Percentiles rank a stretch among this genome's conserved stretches.
These are phyloP conservation scores for Calvadosia cruxmelitensis DNA, from an alignment of 30 jellyfish, hydroid and myxozoan species.

Conservation along the genomic window DNA sequence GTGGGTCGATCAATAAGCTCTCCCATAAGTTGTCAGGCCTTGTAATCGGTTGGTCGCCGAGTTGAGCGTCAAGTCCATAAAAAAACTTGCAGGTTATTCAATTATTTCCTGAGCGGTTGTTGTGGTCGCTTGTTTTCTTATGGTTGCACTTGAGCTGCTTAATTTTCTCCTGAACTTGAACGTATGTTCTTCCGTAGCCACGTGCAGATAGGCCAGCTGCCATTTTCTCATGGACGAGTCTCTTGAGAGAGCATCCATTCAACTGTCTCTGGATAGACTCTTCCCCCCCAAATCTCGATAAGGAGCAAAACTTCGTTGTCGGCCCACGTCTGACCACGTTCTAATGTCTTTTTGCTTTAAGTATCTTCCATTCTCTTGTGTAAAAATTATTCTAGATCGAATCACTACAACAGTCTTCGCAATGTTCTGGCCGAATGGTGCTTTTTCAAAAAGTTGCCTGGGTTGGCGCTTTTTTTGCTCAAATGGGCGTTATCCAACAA, in stretches of 20 bases:
- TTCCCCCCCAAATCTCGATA: slow-evolving; percentile 32
- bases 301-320: slow-evolving; percentile 10
- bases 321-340: slow-evolving; percentile 19
- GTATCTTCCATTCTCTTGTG: too few relatives aligned
- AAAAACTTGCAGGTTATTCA: slow-evolving; percentile 4
- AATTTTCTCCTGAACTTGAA: slow-evolving; percentile 20
- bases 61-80: slow-evolving; percentile 6
- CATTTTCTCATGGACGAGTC: slow-evolving; percentile 4
- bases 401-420: too few relatives aligned
- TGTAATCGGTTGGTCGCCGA: too few relatives aligned
- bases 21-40: too few relatives aligned
- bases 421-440: too few relatives aligned
- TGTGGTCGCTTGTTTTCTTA: slow-evolving; percentile 20
- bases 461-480: too few relatives aligned
- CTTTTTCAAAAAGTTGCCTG: too few relatives aligned
- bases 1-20: too few relatives aligned
- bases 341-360: too few relatives aligned
- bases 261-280: slow-evolving; percentile 38
- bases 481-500: too few relatives aligned
- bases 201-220: slow-evolving; percentile 8
- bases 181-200: slow-evolving; percentile 1
- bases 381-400: too few relatives aligned
- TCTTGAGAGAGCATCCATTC: slow-evolving; percentile 4
- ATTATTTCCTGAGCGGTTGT: slow-evolving; percentile 17
- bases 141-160: slow-evolving; percentile 17